phyloP scores from a whole-genome alignment of 2,888 invertebrate genomes.

The Nemoura dubitans region DNA sequence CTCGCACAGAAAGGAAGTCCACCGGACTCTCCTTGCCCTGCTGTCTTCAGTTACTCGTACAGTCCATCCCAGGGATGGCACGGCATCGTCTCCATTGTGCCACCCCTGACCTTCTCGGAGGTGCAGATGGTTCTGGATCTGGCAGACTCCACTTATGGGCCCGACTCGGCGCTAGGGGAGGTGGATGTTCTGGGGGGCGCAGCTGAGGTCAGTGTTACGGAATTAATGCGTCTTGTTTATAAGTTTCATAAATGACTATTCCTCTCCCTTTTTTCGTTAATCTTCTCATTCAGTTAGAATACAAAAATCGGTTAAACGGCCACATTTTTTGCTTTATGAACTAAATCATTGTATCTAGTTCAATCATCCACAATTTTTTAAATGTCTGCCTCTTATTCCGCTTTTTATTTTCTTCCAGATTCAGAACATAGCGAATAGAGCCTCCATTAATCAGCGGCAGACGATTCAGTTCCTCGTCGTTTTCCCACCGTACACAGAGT shows the following conservation, averaged over 20 bases:
- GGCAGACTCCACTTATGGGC: background rate
- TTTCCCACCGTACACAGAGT: slow-evolving; percentile 28
- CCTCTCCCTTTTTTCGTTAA: too few relatives aligned
- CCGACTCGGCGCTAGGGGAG: slow-evolving; percentile 8
- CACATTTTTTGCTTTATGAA: too few relatives aligned
- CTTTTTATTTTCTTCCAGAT: background rate
- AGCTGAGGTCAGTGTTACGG: slow-evolving; percentile 7
- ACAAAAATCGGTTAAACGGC: too few relatives aligned
- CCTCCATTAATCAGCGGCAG: background rate
- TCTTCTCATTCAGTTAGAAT: too few relatives aligned
- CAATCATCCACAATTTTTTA: too few relatives aligned
- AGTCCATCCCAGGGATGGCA: background rate
- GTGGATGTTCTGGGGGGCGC: slow-evolving; percentile 14
- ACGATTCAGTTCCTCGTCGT: slow-evolving; percentile 14
- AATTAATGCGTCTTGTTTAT: too few relatives aligned
- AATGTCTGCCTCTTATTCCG: too few relatives aligned
- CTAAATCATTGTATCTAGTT: too few relatives aligned
- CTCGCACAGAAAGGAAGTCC: background rate
- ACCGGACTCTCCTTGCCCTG: slow-evolving; percentile 17
- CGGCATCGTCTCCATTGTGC: slow-evolving; percentile 30
- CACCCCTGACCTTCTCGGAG: slow-evolving; percentile 26
- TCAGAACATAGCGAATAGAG: slow-evolving; percentile 1
- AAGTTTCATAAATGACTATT: too few relatives aligned
- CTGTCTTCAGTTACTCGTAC: slow-evolving; percentile 22
- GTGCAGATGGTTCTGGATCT: slow-evolving; percentile 10